Conservation (phyloP, 2,888 invertebrate species). For the Lordiphosa andalusiaca region DNA sequence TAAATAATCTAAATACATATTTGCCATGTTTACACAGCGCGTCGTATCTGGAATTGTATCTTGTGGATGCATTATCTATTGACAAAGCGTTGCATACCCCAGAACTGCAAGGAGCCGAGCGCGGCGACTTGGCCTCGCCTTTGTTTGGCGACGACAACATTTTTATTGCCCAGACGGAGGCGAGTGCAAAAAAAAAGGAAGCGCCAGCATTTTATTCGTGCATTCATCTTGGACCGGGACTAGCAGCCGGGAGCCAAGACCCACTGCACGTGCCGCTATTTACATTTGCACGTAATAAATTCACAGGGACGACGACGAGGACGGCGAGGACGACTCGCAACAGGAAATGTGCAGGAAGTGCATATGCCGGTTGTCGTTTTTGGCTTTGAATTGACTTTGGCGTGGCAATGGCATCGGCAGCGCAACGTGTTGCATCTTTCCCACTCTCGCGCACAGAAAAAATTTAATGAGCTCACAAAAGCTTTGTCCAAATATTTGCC, state of each 20-base stretch:
- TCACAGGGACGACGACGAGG: constrained; percentile 37
- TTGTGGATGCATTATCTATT: constrained; percentile 62
- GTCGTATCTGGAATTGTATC: constrained; percentile 39
- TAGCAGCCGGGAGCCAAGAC: constrained; percentile 13
- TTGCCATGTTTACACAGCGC: constrained; percentile 9
- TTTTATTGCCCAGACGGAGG: constrained; percentile 55
- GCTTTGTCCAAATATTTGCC: constrained; percentile 56
- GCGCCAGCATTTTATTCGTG: constrained; percentile 12
- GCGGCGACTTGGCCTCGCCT: constrained; percentile 35
- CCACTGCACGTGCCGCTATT: constrained; percentile 74
- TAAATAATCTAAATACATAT: constrained; percentile 43
- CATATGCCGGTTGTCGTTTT: constrained; percentile 54
- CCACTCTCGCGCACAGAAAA: constrained; percentile 40
- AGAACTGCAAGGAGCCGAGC: not conserved
- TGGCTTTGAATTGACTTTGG: constrained; percentile 5
- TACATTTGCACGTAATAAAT: constrained; percentile 78
- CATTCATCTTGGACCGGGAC: constrained; percentile 35
- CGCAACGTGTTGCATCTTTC: constrained; percentile 71
- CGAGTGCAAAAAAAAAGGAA: not conserved
- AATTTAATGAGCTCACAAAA: constrained; percentile 71
- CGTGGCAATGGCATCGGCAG: not conserved
- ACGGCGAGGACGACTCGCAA: constrained; percentile 27
- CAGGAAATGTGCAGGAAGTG: constrained; percentile 66
- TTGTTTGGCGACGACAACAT: constrained; percentile 60
- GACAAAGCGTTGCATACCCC: constrained; percentile 48